Evolutionary conservation across 2,888 invertebrate genomes (phyloP), one percentile per base, ranked within the genome.

Genomic region (Stenolophus ochropezus): DNA sequence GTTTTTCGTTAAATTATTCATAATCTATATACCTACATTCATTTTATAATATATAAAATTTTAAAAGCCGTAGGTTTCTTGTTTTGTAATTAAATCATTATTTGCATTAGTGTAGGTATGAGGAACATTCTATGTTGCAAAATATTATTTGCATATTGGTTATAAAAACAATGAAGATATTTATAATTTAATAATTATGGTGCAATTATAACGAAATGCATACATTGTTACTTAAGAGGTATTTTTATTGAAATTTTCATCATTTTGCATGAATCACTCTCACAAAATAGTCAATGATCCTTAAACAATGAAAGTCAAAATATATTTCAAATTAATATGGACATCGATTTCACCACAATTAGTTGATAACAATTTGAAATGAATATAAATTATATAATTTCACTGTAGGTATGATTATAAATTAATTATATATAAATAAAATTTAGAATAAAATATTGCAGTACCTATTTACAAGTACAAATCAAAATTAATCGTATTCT

Each of bases 61-160:
- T 16, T 65, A 8, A 4, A 6, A 25, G 25, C 16, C 33, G 20
- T 61, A 23, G 61, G 61, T 61, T 61, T 61, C 61, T 25, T n/a
- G 61, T 25, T 61, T n/a, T 61, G 14, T 25, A 23, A 23, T 61
- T n/a, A n/a, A 61, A 61, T 61, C 25, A 61, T 61, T 61, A 61
- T 61, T 61, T 61, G 25, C 61, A 61, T 61, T 25, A 61, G 61
- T 14, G 61, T 61, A 25, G 25, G 61, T 61, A 61, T 61, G 61
- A 61, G 23, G 61, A 25, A 61, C 61, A 8, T 61, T 61, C 21
- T 25, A 61, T 4, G 14, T 61, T 61, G 61, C 61, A 61, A 25
- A 11, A 61, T 25, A 25, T 11, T 25, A 61, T 61, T 61, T 61
- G 14, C 61, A 61, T 61, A 61, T 21, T 61, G 20, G 18, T 56